These are phyloP conservation scores for Temnopleurus reevesii DNA, from an alignment of 53 echinoderm and acorn worm genomes.

Conservation along the genomic window DNA sequence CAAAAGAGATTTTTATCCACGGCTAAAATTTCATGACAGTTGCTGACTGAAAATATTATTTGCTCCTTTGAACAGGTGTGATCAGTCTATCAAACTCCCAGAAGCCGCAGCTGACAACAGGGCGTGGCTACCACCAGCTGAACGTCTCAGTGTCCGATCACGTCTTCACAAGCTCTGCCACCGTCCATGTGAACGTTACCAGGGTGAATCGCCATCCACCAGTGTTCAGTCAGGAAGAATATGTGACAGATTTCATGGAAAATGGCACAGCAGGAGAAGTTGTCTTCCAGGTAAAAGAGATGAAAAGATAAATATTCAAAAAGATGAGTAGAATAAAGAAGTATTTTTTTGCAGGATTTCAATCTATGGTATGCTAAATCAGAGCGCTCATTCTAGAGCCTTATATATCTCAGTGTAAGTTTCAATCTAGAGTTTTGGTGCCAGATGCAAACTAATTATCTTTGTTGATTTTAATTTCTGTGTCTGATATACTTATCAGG, in stretches of 20 bases:
- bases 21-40: no score
- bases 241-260: constrained; percentile 81
- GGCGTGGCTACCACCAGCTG: constrained; percentile 69
- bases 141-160: constrained; percentile 88
- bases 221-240: constrained; percentile 76
- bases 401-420: no score
- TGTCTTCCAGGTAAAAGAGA: constrained; percentile 60
- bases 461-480: no score
- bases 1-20: no score
- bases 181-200: constrained; percentile 67
- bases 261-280: constrained; percentile 83
- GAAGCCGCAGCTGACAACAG: constrained; percentile 61
- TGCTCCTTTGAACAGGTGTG: constrained; percentile 66
- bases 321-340: no score
- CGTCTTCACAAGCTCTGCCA: constrained; percentile 94
- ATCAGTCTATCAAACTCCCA: constrained; percentile 81
- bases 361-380: no score
- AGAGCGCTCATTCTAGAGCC: no score
- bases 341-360: no score
- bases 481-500: no score
- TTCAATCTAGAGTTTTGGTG: no score
- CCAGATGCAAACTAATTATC: no score
- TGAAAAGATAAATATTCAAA: background rate
- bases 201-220: constrained; percentile 82
- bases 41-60: background rate